A percentile compares a stretch with the other conserved stretches of the same genome.
Evolutionary conservation across 2,797 vertebrate genomes (phyloP).

Genomic region (Muraenolepis orangiensis): DNA sequence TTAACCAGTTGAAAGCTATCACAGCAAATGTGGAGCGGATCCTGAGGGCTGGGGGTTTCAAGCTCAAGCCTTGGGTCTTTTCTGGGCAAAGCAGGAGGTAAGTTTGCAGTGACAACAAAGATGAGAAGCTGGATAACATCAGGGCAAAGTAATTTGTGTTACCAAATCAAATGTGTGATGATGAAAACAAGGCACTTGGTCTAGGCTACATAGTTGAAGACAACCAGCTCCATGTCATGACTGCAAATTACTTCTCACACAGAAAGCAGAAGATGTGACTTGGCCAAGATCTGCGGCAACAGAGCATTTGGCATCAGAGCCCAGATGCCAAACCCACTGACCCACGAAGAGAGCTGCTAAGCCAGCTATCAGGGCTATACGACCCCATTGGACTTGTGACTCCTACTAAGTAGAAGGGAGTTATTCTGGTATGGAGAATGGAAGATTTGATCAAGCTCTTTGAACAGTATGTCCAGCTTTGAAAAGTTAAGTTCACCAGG

Average conservation of each 20-base stretch:
- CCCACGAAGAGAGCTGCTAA: neutral
- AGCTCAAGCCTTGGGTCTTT: neutral
- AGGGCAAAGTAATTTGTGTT: too few species aligned
- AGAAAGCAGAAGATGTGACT: neutral
- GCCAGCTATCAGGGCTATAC: neutral
- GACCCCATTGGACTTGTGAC: neutral
- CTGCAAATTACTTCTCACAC: neutral
- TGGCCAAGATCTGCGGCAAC: neutral
- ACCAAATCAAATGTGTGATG: neutral
- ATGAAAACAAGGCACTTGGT: neutral
- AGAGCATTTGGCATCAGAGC: neutral
- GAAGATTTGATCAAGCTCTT: neutral
- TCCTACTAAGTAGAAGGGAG: too few species aligned
- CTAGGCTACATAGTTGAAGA: neutral
- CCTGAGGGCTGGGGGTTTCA: neutral
- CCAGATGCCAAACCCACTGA: neutral
- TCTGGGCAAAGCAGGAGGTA: neutral
- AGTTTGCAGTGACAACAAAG: neutral
- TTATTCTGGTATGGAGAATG: too few species aligned
- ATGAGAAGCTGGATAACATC: too few species aligned
- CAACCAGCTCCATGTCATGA: neutral
- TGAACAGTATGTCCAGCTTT: neutral
- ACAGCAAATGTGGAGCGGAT: neutral
- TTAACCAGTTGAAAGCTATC: too few species aligned
- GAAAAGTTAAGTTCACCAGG: neutral